phyloP scores from a whole-genome alignment of 2,797 vertebrate genomes.

The Chiroxiphia lanceolata region DNA sequence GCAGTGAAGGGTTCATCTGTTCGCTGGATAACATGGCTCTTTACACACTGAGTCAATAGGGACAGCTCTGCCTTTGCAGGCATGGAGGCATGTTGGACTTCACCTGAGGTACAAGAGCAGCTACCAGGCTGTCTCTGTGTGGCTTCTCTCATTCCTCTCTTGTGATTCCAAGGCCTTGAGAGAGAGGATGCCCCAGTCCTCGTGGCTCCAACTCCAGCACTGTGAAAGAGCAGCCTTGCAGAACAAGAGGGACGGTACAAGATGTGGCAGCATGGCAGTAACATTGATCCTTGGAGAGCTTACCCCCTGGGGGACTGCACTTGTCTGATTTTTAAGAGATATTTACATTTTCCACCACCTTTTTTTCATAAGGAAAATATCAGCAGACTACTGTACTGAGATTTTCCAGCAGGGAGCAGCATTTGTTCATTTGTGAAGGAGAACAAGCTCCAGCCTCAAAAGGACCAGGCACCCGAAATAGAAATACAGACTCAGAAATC shows the following conservation, averaged over 20 bases:
- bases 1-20: fast-evolving
- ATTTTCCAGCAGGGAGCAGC: constrained; percentile 66
- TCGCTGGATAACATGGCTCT: fast-evolving
- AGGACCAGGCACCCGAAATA: neutral
- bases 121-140: neutral
- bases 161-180: neutral
- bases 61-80: neutral
- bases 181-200: neutral
- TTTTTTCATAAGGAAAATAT: neutral
- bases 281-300: neutral
- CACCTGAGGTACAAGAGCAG: neutral
- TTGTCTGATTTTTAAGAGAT: neutral
- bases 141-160: neutral
- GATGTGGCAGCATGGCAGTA: neutral
- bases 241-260: neutral
- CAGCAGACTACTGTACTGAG: neutral
- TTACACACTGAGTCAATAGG: fast-evolving
- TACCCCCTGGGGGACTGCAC: neutral
- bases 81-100: neutral
- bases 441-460: neutral
- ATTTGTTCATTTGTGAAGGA: constrained; percentile 38
- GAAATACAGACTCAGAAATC: neutral
- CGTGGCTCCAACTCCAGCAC: fast-evolving
- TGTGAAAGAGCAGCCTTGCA: neutral
- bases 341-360: neutral